Base-by-base conservation (phyloP, 2,888 invertebrate species). In the Saturnia japonica region DNA sequence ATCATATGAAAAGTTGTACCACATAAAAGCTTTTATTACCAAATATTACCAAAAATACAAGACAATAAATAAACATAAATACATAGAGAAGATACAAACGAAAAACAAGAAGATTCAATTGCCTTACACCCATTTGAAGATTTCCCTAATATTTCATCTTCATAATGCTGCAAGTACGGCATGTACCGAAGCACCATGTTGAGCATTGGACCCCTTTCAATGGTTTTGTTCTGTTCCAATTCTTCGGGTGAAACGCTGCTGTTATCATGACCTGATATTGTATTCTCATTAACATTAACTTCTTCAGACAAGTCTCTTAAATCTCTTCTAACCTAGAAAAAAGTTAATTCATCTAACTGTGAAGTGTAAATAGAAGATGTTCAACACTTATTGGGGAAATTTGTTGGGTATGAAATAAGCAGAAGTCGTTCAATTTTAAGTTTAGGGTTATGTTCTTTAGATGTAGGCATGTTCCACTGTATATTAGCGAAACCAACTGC, bases 131-230 rank as follows among this genome's bases (percentile, higher is more conserved):
- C 69, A 34, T 68, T 74, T 11, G 75, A 66, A 8, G 75, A 62
- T 9, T 69, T 72, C 0, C 85, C 79, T 3, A 84, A 71, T 16
- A 88, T 70, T 0, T 75, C 79, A 12, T 76, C 78, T 72, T 89
- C 82, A 54, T 91, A 90, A 0, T 85, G 78, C 68, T 87, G 89
- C n/a, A 92, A 75, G 66, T 88, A 87, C 1, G 91, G 91, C 78
- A 91, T 78, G 71, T 91, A 91, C 71, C 85, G 85, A 1, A 88
- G 40, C 1, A 91, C 83, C 87, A 91, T 91, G 22, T 82, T 84
- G 1, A 90, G 74, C 80, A 91, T 86, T 0, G 88, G 85, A 1
- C 80, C 79, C 68, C 78, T 80, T 3, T 88, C 85, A 1, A 75
- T 40, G 0, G 81, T 74, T 28, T 74, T 81, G 62, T 83, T 86